These are phyloP conservation scores for Carabus problematicus DNA, from an alignment of 2,888 invertebrate species.

Conservation along the genomic window DNA sequence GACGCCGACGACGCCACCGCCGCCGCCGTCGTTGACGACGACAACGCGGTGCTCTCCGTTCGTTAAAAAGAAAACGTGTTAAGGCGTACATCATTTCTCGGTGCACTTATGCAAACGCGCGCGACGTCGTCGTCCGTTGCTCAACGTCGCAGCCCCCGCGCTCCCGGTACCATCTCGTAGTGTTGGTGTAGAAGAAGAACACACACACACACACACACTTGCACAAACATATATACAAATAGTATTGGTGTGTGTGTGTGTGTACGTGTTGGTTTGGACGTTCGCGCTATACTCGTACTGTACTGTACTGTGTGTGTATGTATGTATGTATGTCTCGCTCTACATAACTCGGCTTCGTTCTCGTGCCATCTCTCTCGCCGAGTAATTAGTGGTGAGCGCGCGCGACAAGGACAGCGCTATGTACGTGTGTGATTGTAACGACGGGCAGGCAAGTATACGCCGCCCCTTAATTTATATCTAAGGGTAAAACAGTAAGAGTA, in stretches of 20 bases:
- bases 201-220: too few relatives aligned
- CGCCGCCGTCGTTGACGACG: slow-evolving; percentile 54
- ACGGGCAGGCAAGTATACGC: slow-evolving; percentile 57
- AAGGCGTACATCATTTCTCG: slow-evolving; percentile 53
- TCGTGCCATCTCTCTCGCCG: slow-evolving; percentile 53
- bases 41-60: slow-evolving; percentile 61
- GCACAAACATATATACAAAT: not conserved
- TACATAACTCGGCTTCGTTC: slow-evolving; percentile 1
- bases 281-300: slow-evolving; percentile 44
- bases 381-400: slow-evolving; percentile 60
- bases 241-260: not conserved
- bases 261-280: not conserved
- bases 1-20: slow-evolving; percentile 44
- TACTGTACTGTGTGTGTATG: too few relatives aligned
- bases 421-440: slow-evolving; percentile 59
- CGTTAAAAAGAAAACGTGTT: slow-evolving; percentile 58
- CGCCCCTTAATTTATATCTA: slow-evolving; percentile 62
- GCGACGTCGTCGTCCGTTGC: slow-evolving; percentile 46
- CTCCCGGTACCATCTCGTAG: slow-evolving; percentile 47
- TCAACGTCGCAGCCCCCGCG: slow-evolving; percentile 8
- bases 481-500: slow-evolving; percentile 61
- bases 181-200: not conserved
- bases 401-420: slow-evolving; percentile 40
- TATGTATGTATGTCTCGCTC: not conserved
- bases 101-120: slow-evolving; percentile 60